phyloP scores from a whole-genome alignment of 2,888 invertebrate species.

The Itoplectis maculator region DNA sequence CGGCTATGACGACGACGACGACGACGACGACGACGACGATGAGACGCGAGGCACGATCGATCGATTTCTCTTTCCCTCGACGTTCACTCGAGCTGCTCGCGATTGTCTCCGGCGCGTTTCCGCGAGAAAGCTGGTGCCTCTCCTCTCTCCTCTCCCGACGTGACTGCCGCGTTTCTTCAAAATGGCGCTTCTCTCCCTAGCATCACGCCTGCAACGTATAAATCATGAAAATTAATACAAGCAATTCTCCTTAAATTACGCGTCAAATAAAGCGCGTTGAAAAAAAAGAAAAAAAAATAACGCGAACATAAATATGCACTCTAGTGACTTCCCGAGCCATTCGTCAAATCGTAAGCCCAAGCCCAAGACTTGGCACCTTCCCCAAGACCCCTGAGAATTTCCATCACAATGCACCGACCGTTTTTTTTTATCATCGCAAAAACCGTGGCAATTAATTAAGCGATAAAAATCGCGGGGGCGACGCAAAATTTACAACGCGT shows the following conservation, averaged over 20 bases:
- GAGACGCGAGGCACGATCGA: slow-evolving; percentile 56
- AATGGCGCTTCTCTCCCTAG: slow-evolving; percentile 34
- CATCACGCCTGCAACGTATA: slow-evolving; percentile 23
- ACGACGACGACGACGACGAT: slow-evolving; percentile 42
- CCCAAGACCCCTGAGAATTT: not conserved
- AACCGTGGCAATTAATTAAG: slow-evolving; percentile 70
- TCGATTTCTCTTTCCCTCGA: slow-evolving; percentile 59
- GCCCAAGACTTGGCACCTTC: not conserved
- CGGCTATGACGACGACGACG: slow-evolving; percentile 14
- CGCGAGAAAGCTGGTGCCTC: slow-evolving; percentile 54
- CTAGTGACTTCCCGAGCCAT: not conserved
- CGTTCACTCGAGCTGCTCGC: slow-evolving; percentile 34
- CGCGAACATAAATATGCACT: not conserved
- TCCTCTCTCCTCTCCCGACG: slow-evolving; percentile 40
- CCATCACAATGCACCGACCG: not conserved
- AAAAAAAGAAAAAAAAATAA: not conserved
- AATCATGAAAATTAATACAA: slow-evolving; percentile 6
- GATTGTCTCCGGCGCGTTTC: slow-evolving; percentile 50
- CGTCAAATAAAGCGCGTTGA: not conserved
- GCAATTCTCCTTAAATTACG: not conserved
- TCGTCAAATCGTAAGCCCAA: slow-evolving; percentile 1
- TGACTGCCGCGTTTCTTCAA: slow-evolving; percentile 44
- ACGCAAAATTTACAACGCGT: slow-evolving; percentile 54
- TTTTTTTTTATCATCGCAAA: not conserved
- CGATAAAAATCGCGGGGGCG: slow-evolving; percentile 66